A percentile compares a stretch with the other conserved stretches of the same genome.
Evolutionary conservation across 2,113 vertebrate genomes (phyloP).

Genomic region (Proteles cristata): DNA sequence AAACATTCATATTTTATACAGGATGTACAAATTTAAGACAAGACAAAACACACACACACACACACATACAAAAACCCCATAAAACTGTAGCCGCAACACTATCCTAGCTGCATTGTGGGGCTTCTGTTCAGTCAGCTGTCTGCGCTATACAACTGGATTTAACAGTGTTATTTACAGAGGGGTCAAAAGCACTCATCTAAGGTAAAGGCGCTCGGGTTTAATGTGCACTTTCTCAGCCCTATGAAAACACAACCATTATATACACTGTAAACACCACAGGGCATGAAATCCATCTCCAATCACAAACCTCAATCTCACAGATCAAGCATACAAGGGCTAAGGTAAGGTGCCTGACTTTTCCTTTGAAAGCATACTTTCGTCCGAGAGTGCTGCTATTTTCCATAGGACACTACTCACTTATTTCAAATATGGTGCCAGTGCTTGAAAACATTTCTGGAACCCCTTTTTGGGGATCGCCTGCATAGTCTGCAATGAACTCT

Average conservation of each 20-base stretch:
- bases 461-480: background rate
- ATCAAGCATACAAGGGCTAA: constrained; percentile 71
- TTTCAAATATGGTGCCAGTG: constrained; percentile 31
- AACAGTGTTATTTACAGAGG: constrained; percentile 87
- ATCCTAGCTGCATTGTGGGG: constrained; percentile 86
- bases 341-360: constrained; percentile 65
- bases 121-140: constrained; percentile 84
- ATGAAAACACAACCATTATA: constrained; percentile 88
- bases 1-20: constrained; percentile 82
- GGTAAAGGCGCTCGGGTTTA: constrained; percentile 88
- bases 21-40: constrained; percentile 88
- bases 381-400: constrained; percentile 17
- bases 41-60: constrained; percentile 55
- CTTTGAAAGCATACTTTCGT: constrained; percentile 42
- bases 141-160: constrained; percentile 85
- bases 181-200: constrained; percentile 86
- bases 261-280: constrained; percentile 97
- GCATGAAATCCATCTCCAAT: constrained; percentile 84
- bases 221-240: constrained; percentile 89
- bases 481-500: background rate
- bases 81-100: constrained; percentile 86
- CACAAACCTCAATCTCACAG: constrained; percentile 70
- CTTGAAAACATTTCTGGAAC: background rate
- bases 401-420: constrained; percentile 26
- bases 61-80: constrained; percentile 1